phyloP scores from a whole-genome alignment of 2,113 vertebrate genomes.

The Microtus oregoni region DNA sequence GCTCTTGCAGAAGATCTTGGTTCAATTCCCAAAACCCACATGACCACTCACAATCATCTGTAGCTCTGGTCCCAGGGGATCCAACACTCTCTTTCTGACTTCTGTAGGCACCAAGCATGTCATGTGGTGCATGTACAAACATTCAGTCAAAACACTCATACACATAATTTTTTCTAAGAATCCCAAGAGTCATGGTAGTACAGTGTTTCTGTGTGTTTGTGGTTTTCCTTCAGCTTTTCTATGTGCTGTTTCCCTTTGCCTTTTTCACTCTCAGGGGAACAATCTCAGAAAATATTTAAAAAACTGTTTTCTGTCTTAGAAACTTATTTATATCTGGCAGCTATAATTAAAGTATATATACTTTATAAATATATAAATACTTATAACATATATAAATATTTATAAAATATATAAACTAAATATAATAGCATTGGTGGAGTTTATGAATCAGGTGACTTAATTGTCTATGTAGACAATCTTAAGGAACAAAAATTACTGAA shows the following conservation, averaged over 20 bases:
- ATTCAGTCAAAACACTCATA: not conserved
- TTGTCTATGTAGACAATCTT: not conserved
- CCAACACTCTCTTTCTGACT: not conserved
- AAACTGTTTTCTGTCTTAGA: conserved; percentile 27
- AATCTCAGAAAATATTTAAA: not conserved
- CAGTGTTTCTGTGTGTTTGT: conserved; percentile 5
- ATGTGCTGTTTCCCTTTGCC: not conserved
- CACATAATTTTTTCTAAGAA: not conserved
- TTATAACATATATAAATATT: too few species aligned
- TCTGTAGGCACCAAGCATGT: not conserved
- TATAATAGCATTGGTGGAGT: conserved; percentile 3
- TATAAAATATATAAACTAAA: too few species aligned
- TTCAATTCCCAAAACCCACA: not conserved
- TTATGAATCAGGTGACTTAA: not conserved
- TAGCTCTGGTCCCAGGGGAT: not conserved
- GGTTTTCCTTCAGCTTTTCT: conserved; percentile 51
- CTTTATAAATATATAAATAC: too few species aligned
- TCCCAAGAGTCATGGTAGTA: not conserved
- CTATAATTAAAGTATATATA: conserved; percentile 31
- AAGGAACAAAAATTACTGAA: conserved; percentile 36
- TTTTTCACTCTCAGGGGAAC: not conserved
- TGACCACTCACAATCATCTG: not conserved
- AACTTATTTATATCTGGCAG: conserved; percentile 5
- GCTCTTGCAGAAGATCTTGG: not conserved
- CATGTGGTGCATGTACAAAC: too few species aligned